These are phyloP conservation scores for Macrobrachium nipponense DNA, from an alignment of 1,140 invertebrate genomes.

Conservation along the genomic window DNA sequence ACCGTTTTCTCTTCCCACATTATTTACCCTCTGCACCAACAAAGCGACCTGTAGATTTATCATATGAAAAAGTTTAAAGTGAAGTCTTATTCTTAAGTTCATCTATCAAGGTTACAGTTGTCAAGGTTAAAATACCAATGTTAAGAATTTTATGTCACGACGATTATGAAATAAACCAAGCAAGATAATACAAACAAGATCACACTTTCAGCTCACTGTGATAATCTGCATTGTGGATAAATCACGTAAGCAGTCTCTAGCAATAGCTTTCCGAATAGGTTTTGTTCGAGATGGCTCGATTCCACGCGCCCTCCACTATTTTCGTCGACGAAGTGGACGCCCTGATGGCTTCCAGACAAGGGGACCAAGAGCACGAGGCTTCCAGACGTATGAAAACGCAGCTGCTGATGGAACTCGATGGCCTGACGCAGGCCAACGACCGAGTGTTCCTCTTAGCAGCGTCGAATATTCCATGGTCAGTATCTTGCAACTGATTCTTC, in stretches of 20 bases:
- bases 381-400: conserved; percentile 75
- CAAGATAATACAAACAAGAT: too few relatives aligned
- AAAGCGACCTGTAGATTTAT: too few relatives aligned
- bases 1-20: too few relatives aligned
- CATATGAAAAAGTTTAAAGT: too few relatives aligned
- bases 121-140: too few relatives aligned
- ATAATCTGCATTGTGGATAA: too few relatives aligned
- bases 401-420: conserved; percentile 85
- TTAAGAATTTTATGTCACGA: too few relatives aligned
- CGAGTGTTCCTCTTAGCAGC: conserved; percentile 87
- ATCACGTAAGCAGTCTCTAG: background rate
- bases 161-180: too few relatives aligned
- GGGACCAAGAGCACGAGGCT: conserved; percentile 72
- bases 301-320: conserved; percentile 72
- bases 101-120: too few relatives aligned
- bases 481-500: background rate
- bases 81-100: too few relatives aligned
- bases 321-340: conserved; percentile 73
- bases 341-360: conserved; percentile 71
- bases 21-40: too few relatives aligned
- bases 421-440: conserved; percentile 70
- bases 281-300: conserved; percentile 72
- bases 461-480: conserved; percentile 90
- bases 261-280: conserved; percentile 68
- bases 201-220: background rate